Base-by-base conservation (phyloP, 1,140 invertebrate genomes). In the Ladona fulva region DNA sequence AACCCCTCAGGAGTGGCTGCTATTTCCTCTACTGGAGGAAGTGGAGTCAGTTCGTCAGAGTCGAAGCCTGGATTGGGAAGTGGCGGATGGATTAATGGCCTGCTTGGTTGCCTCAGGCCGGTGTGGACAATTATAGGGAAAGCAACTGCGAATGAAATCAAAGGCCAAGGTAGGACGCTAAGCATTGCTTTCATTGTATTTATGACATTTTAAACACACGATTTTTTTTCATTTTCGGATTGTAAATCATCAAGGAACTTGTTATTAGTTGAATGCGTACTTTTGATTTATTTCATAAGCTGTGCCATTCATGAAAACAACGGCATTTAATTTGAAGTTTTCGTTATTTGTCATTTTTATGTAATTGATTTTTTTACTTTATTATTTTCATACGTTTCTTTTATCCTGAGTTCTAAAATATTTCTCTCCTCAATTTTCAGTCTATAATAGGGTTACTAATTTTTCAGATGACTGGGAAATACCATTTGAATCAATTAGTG, bases 381-480 rank as follows among this genome's bases (percentile, higher is more conserved):
- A 52, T 52, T 10, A 52, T 19, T 19, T 19, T 52, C 19, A 52
- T 11, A 52, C 19, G 44, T 11, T 19, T 52, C 44, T 11, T 52
- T 52, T 19, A 52, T 52, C 12, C 12, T 66, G 14, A 8, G 29
- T 37, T 37, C 29, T n/a, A 37, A 5, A 66, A 19, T 66, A 19
- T 12, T 66, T 66, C 52, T 66, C 12, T 66, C 44, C 44, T 66
- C 52, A 22, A 66, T 66, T 52, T 52, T 66, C 52, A 66, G 3
- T 66, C n/a, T 66, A 3, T 66, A 77, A 59, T 16, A 24, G 12
- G 14, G 29, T 24, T 76, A 77, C 80, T 81, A 80, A 81, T 85
- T 83, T 78, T 86, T 84, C 83, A 83, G 94, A 96, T 85, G 90
- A 94, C 80, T 99, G 96, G 96, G 96, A 98, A 85, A 96, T 98